Base-by-base conservation (phyloP, 1,140 invertebrate genomes). In the Scaptomyza montana region DNA sequence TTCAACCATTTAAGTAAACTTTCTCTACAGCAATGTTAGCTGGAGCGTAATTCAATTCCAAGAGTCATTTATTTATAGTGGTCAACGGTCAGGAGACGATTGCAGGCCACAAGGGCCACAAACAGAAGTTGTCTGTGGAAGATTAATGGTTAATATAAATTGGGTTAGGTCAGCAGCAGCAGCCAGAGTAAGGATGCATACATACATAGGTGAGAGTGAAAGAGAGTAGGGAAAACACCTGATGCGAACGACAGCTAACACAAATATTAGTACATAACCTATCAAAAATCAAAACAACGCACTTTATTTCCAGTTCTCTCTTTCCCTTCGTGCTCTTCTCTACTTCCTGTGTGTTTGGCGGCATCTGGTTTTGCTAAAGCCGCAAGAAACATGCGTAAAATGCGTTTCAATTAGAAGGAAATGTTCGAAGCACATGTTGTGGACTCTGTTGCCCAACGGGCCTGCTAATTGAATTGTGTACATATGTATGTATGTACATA, bases 331-430 rank as follows among this genome's bases (percentile, higher is more conserved):
- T 21, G 28, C 43, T 33, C 36, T 13, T 28, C 39, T 12, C 19
- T 53, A 25, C 30, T 67, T 72, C 43, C 49, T 62, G 30, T 70
- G 68, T 71, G 66, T 71, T 85, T 74, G 62, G 69, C 69, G 82
- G 84, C 82, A 87, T 87, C 78, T 87, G 84, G 57, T 82, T 70
- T 77, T 67, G 67, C 72, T 64, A 50, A 25, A 41, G 16, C n/a
- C 49, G 46, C 33, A 45, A 53, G 30, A 64, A 62, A 57, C 33
- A 65, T 86, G 81, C 78, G 75, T 86, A 78, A 81, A 78, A 76
- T 86, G 82, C 82, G 84, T 78, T 87, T 87, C 82, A 86, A 87
- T 87, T 87, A 78, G 89, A 82, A 73, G 75, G 79, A 82, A 89
- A 87, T 87, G 76, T 89, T 74, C 64, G 87, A 86, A 87, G 71